Evolutionary conservation across 2,113 vertebrate species (phyloP), one percentile per base, ranked within the genome.

Genomic region (Psettodes erumei): DNA sequence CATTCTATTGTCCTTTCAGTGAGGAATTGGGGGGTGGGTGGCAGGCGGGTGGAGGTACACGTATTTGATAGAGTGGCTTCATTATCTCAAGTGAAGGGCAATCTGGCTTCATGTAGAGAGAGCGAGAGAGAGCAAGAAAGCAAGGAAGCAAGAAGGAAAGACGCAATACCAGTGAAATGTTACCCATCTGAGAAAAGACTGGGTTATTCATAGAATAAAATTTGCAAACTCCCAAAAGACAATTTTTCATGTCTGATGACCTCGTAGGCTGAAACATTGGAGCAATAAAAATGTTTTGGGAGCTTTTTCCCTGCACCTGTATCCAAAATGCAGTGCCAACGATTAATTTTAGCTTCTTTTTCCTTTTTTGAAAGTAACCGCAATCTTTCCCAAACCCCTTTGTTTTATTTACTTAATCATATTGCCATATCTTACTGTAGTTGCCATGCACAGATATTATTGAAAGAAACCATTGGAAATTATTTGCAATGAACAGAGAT

Each of bases 21-120:
- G 43, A 71, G 79, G 66, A 66, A 64, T 30, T 63, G 63, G 65
- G 60, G 56, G 73, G 82, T 65, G 73, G 71, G 85, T 8, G 19
- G 62, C 40, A 83, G 63, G 74, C 40, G 71, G 78, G 53, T 50
- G 79, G 88, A 65, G 75, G 71, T 81, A 66, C 82, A 86, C 84
- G 78, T 79, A 75, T 89, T 72, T 93, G 93, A 94, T 91, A 75
- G 86, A 93, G 89, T 89, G 81, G 87, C 89, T 91, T 91, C 89
- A 93, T 94, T 93, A 93, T 84, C 59, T 86, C 78, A 58, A 90
- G 81, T 91, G 91, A 93, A 93, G 88, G 90, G 88, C 91, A 92
- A 92, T 92, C 92, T 90, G 84, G 84, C 77, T 79, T 67, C 86
- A 77, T 61, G 71, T 68, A 78, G 81, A 86, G 67, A 71, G 43